Conservation (phyloP, 2,113 vertebrate species). For the Uria aalge region DNA sequence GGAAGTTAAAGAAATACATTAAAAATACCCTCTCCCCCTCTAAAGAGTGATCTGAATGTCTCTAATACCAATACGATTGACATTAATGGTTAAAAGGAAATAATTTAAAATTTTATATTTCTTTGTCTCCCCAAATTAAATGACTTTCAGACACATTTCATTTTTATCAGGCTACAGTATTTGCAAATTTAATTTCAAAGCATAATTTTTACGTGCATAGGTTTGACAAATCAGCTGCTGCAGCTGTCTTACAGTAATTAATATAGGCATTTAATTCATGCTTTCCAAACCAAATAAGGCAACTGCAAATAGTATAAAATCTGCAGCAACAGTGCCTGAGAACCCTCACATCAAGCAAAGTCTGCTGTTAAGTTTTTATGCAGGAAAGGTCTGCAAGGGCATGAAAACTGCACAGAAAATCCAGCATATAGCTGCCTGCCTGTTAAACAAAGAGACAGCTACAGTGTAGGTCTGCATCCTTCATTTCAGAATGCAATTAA, state of each 20-base stretch:
- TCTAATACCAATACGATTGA: background rate
- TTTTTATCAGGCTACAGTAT: background rate
- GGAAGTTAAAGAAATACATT: background rate
- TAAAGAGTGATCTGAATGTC: background rate
- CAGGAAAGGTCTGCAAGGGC: background rate
- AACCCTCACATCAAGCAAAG: background rate
- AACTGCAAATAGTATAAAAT: background rate
- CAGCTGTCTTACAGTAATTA: background rate
- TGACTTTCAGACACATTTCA: background rate
- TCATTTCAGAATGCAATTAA: conserved; percentile 8
- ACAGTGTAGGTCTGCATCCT: background rate
- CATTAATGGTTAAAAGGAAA: background rate
- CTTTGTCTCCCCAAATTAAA: background rate
- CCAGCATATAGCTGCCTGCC: background rate
- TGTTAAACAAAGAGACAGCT: background rate
- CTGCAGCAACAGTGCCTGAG: background rate
- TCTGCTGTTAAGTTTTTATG: background rate
- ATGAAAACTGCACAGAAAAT: background rate
- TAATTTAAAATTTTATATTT: background rate
- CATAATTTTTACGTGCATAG: background rate
- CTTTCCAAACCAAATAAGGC: background rate
- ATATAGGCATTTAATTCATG: background rate
- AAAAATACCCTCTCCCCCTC: background rate
- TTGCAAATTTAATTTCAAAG: background rate
- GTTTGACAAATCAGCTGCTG: background rate